Conservation (phyloP, 1,140 invertebrate species). For the Cydia amplana region DNA sequence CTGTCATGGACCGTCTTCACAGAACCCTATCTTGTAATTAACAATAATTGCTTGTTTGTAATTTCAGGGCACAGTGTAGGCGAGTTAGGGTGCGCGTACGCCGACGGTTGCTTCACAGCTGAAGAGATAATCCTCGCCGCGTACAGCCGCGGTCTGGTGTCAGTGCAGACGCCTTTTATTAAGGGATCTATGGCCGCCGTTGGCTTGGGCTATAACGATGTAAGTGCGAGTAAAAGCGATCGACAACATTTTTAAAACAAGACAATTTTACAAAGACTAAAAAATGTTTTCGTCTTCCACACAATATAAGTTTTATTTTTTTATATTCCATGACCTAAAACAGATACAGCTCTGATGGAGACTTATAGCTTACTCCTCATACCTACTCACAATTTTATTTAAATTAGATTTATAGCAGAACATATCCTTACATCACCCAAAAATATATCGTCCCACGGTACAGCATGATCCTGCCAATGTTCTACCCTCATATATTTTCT, state of each 20-base stretch:
- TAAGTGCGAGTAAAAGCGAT: slow-evolving; percentile 79
- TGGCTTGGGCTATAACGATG: slow-evolving; percentile 78
- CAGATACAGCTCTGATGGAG: too few species aligned
- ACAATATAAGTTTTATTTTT: too few species aligned
- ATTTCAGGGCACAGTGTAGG: slow-evolving; percentile 86
- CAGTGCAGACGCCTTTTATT: slow-evolving; percentile 83
- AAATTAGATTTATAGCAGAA: too few species aligned
- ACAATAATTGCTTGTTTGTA: neutral
- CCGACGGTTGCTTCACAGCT: slow-evolving; percentile 81
- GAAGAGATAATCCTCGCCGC: slow-evolving; percentile 88
- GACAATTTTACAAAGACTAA: too few species aligned
- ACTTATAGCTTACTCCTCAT: too few species aligned
- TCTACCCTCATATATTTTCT: neutral
- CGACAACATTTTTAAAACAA: neutral
- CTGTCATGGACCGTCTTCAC: too few species aligned
- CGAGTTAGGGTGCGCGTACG: slow-evolving; percentile 45
- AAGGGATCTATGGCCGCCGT: slow-evolving; percentile 86
- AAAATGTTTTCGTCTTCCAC: neutral
- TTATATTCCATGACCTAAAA: too few species aligned
- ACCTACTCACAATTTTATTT: too few species aligned
- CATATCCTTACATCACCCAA: too few species aligned
- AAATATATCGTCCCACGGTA: too few species aligned
- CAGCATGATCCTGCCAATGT: too few species aligned
- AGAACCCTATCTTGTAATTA: too few species aligned
- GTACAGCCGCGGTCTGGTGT: slow-evolving; percentile 87